Conservation (phyloP, 2,113 vertebrate species). For the Caranx melampygus region DNA sequence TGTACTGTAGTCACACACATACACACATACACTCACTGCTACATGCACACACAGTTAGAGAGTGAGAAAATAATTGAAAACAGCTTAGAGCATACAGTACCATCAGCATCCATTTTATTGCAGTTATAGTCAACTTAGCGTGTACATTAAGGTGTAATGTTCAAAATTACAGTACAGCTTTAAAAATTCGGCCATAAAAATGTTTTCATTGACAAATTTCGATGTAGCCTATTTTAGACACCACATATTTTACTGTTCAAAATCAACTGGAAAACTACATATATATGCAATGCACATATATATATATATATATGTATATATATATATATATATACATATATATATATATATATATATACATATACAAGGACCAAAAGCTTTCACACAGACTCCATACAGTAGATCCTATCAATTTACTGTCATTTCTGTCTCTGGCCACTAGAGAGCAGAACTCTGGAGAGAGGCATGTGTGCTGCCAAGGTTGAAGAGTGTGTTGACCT, state of each 20-base stretch:
- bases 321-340: too few relatives aligned
- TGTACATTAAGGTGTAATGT: neutral
- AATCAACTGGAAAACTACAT: slow-evolving; percentile 4
- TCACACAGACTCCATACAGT: slow-evolving; percentile 22
- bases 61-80: slow-evolving; percentile 12
- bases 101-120: neutral
- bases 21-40: slow-evolving; percentile 4
- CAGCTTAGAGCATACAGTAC: neutral
- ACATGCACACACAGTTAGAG: slow-evolving; percentile 13
- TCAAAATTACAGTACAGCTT: neutral
- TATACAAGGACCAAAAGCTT: slow-evolving; percentile 14
- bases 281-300: neutral
- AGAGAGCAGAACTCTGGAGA: slow-evolving; percentile 61
- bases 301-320: neutral
- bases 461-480: slow-evolving; percentile 34
- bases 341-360: neutral
- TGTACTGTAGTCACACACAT: slow-evolving; percentile 27
- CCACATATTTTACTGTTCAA: neutral
- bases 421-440: slow-evolving; percentile 53
- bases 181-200: neutral
- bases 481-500: slow-evolving; percentile 67
- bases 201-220: neutral
- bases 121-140: neutral
- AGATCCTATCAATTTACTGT: slow-evolving; percentile 4
- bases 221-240: neutral